Evolutionary conservation across 2,888 invertebrate genomes (phyloP).

Genomic region (Caenorhabditis sp.): DNA sequence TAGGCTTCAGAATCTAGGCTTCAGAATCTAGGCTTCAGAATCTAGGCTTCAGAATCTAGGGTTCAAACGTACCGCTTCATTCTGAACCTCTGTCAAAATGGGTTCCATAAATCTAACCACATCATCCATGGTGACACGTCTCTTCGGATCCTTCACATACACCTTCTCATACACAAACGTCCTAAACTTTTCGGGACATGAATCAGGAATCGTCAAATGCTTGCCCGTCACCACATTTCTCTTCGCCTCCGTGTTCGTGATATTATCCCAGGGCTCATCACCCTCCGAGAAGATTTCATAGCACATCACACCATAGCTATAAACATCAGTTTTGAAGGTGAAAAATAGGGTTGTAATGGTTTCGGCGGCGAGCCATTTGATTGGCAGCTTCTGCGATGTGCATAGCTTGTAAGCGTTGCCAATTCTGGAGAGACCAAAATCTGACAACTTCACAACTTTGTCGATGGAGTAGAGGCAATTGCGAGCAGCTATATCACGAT

Average conservation of each 20-base stretch:
- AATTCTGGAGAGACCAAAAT: constrained; percentile 41
- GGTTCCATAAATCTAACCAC: background rate
- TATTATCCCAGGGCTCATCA: constrained; percentile 45
- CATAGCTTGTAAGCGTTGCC: constrained; percentile 26
- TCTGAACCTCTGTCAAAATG: background rate
- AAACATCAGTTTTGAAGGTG: constrained; percentile 4
- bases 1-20: too few relatives aligned
- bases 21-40: background rate
- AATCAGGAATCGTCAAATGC: constrained; percentile 28
- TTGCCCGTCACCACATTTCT: constrained; percentile 17
- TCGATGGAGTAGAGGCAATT: constrained; percentile 21
- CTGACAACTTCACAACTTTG: constrained; percentile 37
- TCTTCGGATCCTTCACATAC: constrained; percentile 37
- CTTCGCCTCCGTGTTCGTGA: constrained; percentile 23
- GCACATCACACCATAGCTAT: constrained; percentile 47
- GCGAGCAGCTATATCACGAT: constrained; percentile 35
- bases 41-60: background rate
- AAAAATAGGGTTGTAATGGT: background rate
- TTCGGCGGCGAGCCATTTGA: constrained; percentile 43
- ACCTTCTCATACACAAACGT: constrained; percentile 42
- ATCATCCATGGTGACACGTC: background rate
- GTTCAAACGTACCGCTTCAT: background rate
- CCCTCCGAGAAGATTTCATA: constrained; percentile 47
- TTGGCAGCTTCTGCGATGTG: constrained; percentile 34
- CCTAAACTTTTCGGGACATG: constrained; percentile 41